Percentiles rank a stretch among this genome's conserved stretches.
phyloP scores from a whole-genome alignment of 2,113 vertebrate genomes.

The Crypturellus undulatus region DNA sequence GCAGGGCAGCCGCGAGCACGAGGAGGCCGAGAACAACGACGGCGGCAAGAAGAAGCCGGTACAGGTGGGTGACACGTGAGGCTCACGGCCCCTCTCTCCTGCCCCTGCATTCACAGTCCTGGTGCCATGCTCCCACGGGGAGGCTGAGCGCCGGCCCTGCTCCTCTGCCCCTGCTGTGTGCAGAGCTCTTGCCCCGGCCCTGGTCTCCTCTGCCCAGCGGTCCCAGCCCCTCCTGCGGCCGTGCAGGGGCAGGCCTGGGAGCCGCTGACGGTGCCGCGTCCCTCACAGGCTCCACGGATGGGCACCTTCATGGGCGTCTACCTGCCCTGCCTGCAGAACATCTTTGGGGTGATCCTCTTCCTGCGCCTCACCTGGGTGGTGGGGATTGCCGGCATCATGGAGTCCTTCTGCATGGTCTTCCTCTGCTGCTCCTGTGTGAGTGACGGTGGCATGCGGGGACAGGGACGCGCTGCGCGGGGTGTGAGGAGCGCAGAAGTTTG shows the following conservation, averaged over 20 bases:
- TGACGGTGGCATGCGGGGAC: constrained; percentile 16
- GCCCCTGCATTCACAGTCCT: not conserved
- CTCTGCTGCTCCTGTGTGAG: constrained; percentile 97
- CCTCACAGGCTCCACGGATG: constrained; percentile 89
- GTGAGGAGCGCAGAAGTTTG: too few species aligned
- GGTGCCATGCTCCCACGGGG: accelerated
- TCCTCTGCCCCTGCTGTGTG: not conserved
- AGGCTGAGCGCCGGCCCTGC: too few species aligned
- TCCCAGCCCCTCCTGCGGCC: too few species aligned
- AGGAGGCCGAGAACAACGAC: constrained; percentile 96
- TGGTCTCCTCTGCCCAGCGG: too few species aligned
- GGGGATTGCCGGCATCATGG: constrained; percentile 94
- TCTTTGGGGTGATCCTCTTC: constrained; percentile 98
- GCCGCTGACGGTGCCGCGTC: not conserved
- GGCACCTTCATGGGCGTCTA: constrained; percentile 99
- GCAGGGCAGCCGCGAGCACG: constrained; percentile 94
- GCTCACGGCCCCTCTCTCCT: accelerated
- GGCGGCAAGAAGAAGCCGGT: constrained; percentile 85
- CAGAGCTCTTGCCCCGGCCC: too few species aligned
- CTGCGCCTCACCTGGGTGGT: constrained; percentile 98
- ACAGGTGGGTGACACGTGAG: constrained; percentile 67
- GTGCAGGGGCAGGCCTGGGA: not conserved
- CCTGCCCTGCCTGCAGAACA: constrained; percentile 98
- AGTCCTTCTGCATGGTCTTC: constrained; percentile 94
- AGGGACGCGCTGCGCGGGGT: not conserved